Percentiles rank a stretch among this genome's conserved stretches.
phyloP scores from a whole-genome alignment of 2,888 invertebrate species.

The Cactoblastis cactorum region DNA sequence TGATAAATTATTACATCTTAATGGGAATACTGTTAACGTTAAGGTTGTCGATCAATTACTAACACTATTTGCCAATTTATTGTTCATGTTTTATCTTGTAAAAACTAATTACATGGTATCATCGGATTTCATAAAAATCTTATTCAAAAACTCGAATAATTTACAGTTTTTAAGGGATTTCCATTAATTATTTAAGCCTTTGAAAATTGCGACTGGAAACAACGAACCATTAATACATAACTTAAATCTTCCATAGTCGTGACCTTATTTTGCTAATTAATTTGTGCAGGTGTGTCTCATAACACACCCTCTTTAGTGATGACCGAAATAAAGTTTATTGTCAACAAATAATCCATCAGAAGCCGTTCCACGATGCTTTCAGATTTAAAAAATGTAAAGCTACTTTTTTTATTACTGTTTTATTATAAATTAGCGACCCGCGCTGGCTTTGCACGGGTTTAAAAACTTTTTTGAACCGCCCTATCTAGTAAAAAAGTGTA shows the following conservation, averaged over 20 bases:
- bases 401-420: no score
- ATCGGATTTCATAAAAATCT: no score
- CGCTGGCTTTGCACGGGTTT: no score
- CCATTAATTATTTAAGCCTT: background rate
- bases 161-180: no score
- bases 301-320: constrained; percentile 37
- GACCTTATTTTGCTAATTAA: constrained; percentile 54
- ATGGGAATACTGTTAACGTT: background rate
- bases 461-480: no score
- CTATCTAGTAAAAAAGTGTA: no score
- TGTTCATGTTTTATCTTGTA: background rate
- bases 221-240: background rate
- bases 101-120: no score
- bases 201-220: background rate
- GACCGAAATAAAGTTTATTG: constrained; percentile 32
- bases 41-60: background rate
- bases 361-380: constrained; percentile 21
- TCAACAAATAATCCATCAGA: constrained; percentile 32
- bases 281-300: constrained; percentile 45
- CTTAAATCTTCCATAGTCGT: constrained; percentile 7
- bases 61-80: background rate
- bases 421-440: no score
- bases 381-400: no score
- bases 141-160: no score
- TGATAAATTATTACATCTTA: no score